phyloP scores from a whole-genome alignment of 2,888 invertebrate species.

The Pocota personata region DNA sequence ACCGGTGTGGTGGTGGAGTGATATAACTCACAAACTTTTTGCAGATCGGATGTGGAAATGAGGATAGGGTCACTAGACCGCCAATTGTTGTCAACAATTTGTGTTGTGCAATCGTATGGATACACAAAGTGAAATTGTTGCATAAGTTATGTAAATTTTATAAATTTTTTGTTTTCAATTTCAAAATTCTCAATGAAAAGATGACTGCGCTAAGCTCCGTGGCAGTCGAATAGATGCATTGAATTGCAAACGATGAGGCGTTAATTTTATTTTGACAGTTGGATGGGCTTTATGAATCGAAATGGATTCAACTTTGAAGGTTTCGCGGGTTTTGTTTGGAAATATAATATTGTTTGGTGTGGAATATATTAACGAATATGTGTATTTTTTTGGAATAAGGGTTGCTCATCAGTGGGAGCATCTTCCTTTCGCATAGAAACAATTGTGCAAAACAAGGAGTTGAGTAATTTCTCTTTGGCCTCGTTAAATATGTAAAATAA shows the following conservation, averaged over 20 bases:
- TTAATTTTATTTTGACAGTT: conserved; percentile 4
- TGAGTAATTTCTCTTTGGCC: not conserved
- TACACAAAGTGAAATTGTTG: conserved; percentile 30
- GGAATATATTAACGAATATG: not conserved
- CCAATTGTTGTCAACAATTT: conserved; percentile 43
- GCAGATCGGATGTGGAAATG: conserved; percentile 55
- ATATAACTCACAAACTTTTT: conserved; percentile 30
- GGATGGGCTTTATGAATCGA: conserved; percentile 1
- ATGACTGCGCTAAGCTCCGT: not conserved
- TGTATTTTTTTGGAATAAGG: not conserved
- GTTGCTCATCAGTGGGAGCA: not conserved
- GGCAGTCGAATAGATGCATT: not conserved
- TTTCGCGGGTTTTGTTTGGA: not conserved
- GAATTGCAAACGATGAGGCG: conserved; percentile 18
- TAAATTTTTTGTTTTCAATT: conserved; percentile 28
- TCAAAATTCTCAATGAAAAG: conserved; percentile 42
- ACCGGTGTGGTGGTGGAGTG: conserved; percentile 1
- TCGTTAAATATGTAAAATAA: not conserved
- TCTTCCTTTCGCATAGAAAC: not conserved
- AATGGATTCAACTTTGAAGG: not conserved
- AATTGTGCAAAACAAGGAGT: not conserved
- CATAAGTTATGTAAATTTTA: conserved; percentile 31
- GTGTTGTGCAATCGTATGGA: conserved; percentile 30
- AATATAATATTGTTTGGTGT: not conserved
- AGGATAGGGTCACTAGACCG: conserved; percentile 52